Evolutionary conservation across 2,888 invertebrate species (phyloP).

Genomic region (Noctua comes): DNA sequence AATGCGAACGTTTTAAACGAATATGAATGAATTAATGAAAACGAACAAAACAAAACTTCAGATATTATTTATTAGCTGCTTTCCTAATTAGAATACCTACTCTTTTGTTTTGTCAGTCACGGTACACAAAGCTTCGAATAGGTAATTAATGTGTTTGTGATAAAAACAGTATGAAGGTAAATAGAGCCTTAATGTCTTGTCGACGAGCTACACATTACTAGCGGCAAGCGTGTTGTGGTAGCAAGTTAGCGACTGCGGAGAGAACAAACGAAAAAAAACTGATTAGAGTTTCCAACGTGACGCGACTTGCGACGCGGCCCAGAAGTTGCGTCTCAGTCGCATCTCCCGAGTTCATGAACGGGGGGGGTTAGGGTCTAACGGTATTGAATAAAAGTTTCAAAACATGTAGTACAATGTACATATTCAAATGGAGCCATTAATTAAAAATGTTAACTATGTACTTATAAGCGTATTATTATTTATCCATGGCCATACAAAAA

Average conservation of each 20-base stretch:
- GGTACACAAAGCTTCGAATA: constrained; percentile 7
- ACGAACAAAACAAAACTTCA: background rate
- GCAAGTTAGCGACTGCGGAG: background rate
- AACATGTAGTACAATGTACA: background rate
- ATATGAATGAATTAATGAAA: too few species aligned
- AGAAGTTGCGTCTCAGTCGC: background rate
- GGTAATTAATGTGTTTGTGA: background rate
- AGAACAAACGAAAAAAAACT: background rate
- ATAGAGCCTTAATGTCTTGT: background rate
- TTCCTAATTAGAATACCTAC: constrained; percentile 8
- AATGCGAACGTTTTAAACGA: background rate
- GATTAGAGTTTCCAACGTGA: background rate
- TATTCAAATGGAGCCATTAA: background rate
- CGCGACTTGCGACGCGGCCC: background rate
- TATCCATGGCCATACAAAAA: background rate
- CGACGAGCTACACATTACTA: background rate
- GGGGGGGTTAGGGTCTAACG: background rate
- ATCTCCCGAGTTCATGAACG: background rate
- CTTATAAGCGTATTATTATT: background rate
- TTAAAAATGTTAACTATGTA: background rate
- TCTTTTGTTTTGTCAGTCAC: constrained; percentile 20
- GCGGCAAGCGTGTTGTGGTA: background rate
- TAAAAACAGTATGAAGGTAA: background rate
- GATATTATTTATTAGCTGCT: background rate
- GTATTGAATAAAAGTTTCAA: background rate